Conservation (phyloP, 2,113 vertebrate genomes). For the Colius striatus region DNA sequence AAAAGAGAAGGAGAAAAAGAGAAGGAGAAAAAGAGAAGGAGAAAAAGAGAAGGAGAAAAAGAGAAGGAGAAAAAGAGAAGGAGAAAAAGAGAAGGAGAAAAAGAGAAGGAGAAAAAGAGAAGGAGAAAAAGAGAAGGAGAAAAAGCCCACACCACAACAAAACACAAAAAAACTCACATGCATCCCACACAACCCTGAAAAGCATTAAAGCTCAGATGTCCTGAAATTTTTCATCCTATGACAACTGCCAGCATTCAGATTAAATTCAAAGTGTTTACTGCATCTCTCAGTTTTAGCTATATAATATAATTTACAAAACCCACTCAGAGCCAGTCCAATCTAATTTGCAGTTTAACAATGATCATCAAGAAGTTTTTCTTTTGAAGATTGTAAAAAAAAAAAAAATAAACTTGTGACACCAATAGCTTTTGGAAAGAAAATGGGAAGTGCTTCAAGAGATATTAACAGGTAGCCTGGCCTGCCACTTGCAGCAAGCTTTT, state of each 20-base stretch:
- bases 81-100: no score
- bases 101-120: no score
- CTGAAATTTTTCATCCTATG: constrained; percentile 62
- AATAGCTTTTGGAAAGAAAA: background rate
- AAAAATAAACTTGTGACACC: background rate
- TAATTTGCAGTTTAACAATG: constrained; percentile 63
- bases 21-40: no score
- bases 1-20: no score
- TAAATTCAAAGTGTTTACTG: constrained; percentile 67
- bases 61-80: no score
- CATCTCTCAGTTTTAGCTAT: constrained; percentile 42
- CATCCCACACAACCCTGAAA: background rate
- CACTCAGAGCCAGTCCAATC: constrained; percentile 34
- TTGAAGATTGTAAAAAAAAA: background rate
- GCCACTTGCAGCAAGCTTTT: background rate
- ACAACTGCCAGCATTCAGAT: constrained; percentile 59
- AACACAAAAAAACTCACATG: background rate
- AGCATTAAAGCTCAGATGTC: constrained; percentile 26
- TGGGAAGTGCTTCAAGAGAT: background rate
- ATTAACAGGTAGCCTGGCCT: background rate
- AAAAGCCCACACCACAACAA: no score
- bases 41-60: no score
- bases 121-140: no score
- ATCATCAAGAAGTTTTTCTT: constrained; percentile 60
- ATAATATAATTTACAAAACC: constrained; percentile 61